A percentile compares a stretch with the other conserved stretches of the same genome.
Conservation (phyloP, 2,888 invertebrate genomes). For the Tetheella fluctuosa region DNA sequence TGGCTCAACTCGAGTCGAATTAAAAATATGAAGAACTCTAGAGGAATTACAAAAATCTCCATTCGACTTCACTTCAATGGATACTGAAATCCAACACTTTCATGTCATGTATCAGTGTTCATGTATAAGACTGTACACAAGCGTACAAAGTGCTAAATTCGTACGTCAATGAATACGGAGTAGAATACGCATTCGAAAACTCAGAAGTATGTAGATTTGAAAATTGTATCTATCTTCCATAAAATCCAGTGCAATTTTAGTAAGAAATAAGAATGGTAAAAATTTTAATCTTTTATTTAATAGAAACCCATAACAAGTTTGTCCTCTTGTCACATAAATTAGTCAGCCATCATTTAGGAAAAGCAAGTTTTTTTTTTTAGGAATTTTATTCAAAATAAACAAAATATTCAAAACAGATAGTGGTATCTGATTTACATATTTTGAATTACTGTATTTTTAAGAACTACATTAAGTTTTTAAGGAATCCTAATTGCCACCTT, state of each 20-base stretch:
- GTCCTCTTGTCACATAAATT: background rate
- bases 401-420: too few species aligned
- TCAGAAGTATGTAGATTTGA: background rate
- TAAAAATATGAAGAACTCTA: background rate
- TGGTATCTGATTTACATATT: background rate
- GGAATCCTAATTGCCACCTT: background rate
- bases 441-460: too few species aligned
- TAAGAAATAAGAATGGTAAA: background rate
- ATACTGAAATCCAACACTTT: slow-evolving; percentile 15
- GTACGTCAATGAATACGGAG: slow-evolving; percentile 18
- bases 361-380: background rate
- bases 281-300: background rate
- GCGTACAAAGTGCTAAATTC: slow-evolving; percentile 10
- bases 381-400: slow-evolving; percentile 2
- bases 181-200: background rate
- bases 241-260: background rate
- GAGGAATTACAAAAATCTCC: slow-evolving; percentile 3
- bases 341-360: background rate
- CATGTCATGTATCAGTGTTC: slow-evolving; percentile 8
- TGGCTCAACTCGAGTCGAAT: background rate
- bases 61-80: slow-evolving; percentile 8
- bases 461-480: too few species aligned
- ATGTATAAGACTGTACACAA: slow-evolving; percentile 17
- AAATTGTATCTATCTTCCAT: background rate
- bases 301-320: background rate